Evolutionary conservation across 2,113 vertebrate species (phyloP).

Genomic region (Ctenomys sociabilis): DNA sequence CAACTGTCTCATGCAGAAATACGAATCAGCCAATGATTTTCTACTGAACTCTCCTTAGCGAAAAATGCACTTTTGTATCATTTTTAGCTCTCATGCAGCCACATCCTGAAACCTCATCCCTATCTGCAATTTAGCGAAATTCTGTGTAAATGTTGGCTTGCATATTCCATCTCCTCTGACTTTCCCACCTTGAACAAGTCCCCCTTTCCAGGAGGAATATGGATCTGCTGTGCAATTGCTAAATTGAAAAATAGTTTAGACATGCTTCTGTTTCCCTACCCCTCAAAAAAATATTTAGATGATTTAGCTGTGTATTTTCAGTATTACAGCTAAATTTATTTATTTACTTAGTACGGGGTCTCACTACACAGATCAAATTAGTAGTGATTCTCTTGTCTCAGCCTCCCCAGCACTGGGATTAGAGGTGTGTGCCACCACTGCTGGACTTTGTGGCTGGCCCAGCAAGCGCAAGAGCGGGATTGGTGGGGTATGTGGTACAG

Average conservation of each 20-base stretch:
- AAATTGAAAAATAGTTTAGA: not conserved
- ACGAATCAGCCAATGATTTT: not conserved
- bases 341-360: too few species aligned
- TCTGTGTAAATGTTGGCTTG: not conserved
- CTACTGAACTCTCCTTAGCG: not conserved
- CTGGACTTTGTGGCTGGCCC: too few species aligned
- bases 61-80: not conserved
- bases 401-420: too few species aligned
- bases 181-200: not conserved
- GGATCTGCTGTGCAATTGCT: not conserved
- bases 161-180: not conserved
- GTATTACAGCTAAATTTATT: not conserved
- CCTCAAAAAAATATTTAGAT: not conserved
- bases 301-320: not conserved
- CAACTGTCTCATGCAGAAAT: not conserved
- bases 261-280: not conserved
- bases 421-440: too few species aligned
- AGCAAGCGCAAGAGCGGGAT: too few species aligned
- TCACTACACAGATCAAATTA: too few species aligned
- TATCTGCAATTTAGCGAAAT: not conserved
- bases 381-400: too few species aligned
- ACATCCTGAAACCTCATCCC: not conserved
- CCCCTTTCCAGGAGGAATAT: not conserved
- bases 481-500: too few species aligned
- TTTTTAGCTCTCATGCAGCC: not conserved